A percentile compares a stretch with the other conserved stretches of the same genome.
These are phyloP conservation scores for Cyaniris semiargus DNA, from an alignment of 2,888 invertebrate species.

Conservation along the genomic window DNA sequence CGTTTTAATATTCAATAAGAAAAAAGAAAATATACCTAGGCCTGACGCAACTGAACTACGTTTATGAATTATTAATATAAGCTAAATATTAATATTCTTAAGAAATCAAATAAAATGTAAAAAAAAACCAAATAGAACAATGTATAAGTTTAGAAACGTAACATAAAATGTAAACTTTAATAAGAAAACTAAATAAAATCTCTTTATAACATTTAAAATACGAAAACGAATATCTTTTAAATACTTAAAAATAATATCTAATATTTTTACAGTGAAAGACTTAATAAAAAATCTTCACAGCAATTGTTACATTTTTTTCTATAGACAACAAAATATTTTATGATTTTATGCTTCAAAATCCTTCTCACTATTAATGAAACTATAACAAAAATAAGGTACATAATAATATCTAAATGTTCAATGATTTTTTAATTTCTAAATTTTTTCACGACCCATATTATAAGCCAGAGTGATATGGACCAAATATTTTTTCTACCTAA, in stretches of 20 bases:
- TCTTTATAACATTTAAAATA: neutral
- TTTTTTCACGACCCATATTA: neutral
- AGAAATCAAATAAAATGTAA: neutral
- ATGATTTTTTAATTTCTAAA: no score
- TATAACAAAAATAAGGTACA: neutral
- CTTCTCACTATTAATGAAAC: neutral
- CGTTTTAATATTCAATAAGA: neutral
- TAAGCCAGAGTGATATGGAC: neutral
- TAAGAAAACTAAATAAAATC: neutral
- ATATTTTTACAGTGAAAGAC: neutral
- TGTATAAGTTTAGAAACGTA: neutral
- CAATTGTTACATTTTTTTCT: neutral
- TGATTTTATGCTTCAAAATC: neutral
- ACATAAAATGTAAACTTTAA: neutral
- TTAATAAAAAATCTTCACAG: no score
- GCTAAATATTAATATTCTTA: neutral
- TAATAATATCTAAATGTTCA: no score
- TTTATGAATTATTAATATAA: neutral
- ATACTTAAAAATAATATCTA: neutral
- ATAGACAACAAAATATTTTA: neutral
- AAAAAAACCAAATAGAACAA: neutral
- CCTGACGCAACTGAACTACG: neutral
- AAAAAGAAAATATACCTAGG: neutral
- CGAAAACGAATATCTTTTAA: neutral
- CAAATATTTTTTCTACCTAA: neutral